These are phyloP conservation scores for Triplophysa siluroides DNA, from an alignment of 2,113 vertebrate genomes.

Conservation along the genomic window DNA sequence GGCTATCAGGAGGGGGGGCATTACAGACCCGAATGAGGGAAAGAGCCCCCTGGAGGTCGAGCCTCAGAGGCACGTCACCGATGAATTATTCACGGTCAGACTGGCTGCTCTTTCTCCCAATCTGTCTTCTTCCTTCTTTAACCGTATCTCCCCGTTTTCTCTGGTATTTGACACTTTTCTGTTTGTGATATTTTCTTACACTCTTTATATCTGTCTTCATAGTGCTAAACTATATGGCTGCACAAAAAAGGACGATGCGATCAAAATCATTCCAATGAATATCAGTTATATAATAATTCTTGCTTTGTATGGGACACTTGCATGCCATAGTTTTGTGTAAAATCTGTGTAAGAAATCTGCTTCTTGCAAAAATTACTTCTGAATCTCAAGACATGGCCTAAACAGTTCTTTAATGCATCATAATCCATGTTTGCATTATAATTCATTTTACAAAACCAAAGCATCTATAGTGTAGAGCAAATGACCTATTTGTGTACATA, in stretches of 20 bases:
- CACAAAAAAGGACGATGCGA: not conserved
- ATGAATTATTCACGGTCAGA: slow-evolving; percentile 55
- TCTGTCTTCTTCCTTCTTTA: slow-evolving; percentile 23
- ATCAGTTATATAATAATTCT: too few relatives aligned
- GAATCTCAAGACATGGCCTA: too few relatives aligned
- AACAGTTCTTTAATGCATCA: too few relatives aligned
- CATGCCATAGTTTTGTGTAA: too few relatives aligned
- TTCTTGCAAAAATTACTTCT: too few relatives aligned
- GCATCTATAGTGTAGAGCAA: too few relatives aligned
- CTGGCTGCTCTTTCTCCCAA: not conserved
- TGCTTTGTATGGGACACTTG: too few relatives aligned
- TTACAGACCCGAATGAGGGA: slow-evolving; percentile 31
- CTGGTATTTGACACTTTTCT: not conserved
- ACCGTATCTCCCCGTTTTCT: not conserved
- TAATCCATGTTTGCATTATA: too few relatives aligned
- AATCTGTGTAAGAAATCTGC: too few relatives aligned
- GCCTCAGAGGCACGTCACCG: slow-evolving; percentile 46
- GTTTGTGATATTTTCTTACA: not conserved
- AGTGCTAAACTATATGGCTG: not conserved
- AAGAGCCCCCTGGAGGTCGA: slow-evolving; percentile 50
- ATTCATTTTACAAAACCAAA: too few relatives aligned
- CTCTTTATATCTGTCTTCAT: not conserved
- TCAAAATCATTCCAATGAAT: too few relatives aligned
- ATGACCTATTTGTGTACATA: too few relatives aligned
- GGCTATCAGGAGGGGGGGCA: slow-evolving; percentile 43